Evolutionary conservation across 2,797 vertebrate genomes (phyloP).

Genomic region (Anas flavirostris): DNA sequence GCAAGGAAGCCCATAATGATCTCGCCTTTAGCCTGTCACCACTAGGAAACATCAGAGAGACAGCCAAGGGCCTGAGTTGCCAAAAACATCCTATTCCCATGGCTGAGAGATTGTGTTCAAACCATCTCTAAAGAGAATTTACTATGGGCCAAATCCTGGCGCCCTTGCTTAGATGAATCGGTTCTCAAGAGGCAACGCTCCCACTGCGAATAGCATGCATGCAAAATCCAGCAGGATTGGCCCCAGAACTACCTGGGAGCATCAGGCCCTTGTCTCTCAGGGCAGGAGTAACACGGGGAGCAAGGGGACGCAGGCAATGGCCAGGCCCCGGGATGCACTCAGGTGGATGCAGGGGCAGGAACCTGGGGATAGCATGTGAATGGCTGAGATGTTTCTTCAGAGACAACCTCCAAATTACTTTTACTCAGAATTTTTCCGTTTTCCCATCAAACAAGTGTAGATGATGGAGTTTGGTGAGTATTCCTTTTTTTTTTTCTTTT

Average conservation of each 20-base stretch:
- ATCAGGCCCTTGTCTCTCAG: neutral
- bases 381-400: neutral
- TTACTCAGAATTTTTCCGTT: conserved; percentile 2
- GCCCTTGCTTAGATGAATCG: conserved; percentile 43
- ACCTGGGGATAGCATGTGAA: neutral
- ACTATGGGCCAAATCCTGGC: conserved; percentile 60
- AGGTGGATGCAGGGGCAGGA: neutral
- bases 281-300: neutral
- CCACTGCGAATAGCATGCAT: neutral
- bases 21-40: conserved; percentile 71
- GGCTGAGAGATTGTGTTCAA: conserved; percentile 67
- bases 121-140: conserved; percentile 62
- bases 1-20: conserved; percentile 75
- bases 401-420: conserved; percentile 18
- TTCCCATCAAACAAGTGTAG: conserved; percentile 16
- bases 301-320: too few species aligned
- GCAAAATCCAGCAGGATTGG: neutral
- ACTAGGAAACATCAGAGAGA: conserved; percentile 69
- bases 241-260: neutral
- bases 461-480: conserved; percentile 7
- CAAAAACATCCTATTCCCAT: conserved; percentile 75
- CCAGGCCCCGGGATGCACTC: too few species aligned
- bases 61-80: conserved; percentile 69
- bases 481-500: neutral
- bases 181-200: conserved; percentile 52